Conservation (phyloP, 2,888 invertebrate genomes). For the Athalia cordata region DNA sequence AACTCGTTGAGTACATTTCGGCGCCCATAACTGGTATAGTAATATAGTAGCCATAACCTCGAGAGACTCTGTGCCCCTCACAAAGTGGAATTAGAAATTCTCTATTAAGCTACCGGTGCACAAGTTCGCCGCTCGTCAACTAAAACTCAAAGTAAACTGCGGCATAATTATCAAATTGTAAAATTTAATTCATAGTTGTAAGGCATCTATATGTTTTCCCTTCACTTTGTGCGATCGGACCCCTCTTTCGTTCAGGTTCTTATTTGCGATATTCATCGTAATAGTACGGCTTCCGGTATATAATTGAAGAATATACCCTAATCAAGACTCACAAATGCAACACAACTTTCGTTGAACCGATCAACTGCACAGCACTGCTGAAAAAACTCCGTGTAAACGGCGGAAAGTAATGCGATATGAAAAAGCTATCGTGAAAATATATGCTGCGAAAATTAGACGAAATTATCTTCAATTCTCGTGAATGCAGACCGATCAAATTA, state of each 20-base stretch:
- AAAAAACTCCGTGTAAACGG: too few relatives aligned
- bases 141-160: constrained; percentile 38
- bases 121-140: neutral
- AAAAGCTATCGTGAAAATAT: too few relatives aligned
- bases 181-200: constrained; percentile 24
- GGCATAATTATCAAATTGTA: constrained; percentile 40
- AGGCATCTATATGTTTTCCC: neutral
- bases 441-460: too few relatives aligned
- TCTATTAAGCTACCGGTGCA: too few relatives aligned
- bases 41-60: neutral
- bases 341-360: constrained; percentile 64
- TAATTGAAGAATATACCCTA: constrained; percentile 65
- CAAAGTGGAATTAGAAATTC: too few relatives aligned
- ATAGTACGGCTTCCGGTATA: constrained; percentile 53
- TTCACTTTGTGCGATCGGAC: neutral
- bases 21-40: neutral
- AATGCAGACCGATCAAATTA: too few relatives aligned
- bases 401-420: too few relatives aligned
- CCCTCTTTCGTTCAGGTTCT: constrained; percentile 55
- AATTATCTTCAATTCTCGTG: too few relatives aligned
- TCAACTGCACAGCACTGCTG: constrained; percentile 1
- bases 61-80: too few relatives aligned
- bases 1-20: neutral
- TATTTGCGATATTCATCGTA: constrained; percentile 56
- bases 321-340: constrained; percentile 61